A percentile compares a stretch with the other conserved stretches of the same genome.
phyloP scores from a whole-genome alignment of 2,888 invertebrate genomes.

The Drosophila kambysellisi region DNA sequence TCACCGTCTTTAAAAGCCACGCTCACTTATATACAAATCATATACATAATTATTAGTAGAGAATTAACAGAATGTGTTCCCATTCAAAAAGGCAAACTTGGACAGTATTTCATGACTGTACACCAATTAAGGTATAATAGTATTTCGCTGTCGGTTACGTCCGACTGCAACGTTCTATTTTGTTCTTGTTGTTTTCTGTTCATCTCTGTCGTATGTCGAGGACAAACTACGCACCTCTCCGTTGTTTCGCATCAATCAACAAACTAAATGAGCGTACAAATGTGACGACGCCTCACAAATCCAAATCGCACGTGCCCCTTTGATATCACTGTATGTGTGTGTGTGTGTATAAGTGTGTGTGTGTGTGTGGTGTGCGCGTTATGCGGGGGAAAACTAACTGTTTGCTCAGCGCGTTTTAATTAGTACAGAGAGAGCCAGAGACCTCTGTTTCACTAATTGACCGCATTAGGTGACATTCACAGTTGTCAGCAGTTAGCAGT shows the following conservation, averaged over 20 bases:
- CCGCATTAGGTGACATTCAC: constrained; percentile 53
- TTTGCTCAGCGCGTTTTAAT: constrained; percentile 72
- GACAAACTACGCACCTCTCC: neutral
- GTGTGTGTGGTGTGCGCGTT: neutral
- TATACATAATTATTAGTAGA: no score
- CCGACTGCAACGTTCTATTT: no score
- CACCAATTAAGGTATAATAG: no score
- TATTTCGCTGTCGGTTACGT: no score
- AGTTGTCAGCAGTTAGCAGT: constrained; percentile 30
- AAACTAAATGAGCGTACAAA: constrained; percentile 58
- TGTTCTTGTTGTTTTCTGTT: neutral
- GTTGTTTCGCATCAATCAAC: constrained; percentile 60
- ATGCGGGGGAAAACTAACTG: constrained; percentile 29
- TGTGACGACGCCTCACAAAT: constrained; percentile 63
- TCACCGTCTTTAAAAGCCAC: no score
- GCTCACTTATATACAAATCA: no score
- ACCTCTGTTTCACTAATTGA: constrained; percentile 74
- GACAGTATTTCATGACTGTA: no score
- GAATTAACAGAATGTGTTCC: no score
- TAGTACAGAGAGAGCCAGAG: constrained; percentile 49
- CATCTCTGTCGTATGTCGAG: constrained; percentile 27
- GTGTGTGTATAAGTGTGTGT: neutral
- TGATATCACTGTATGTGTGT: constrained; percentile 11
- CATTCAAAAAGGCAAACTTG: no score
- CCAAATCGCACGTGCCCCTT: constrained; percentile 61